These are phyloP conservation scores for Typhlichthys subterraneus DNA, from an alignment of 2,797 vertebrate species.

Conservation along the genomic window DNA sequence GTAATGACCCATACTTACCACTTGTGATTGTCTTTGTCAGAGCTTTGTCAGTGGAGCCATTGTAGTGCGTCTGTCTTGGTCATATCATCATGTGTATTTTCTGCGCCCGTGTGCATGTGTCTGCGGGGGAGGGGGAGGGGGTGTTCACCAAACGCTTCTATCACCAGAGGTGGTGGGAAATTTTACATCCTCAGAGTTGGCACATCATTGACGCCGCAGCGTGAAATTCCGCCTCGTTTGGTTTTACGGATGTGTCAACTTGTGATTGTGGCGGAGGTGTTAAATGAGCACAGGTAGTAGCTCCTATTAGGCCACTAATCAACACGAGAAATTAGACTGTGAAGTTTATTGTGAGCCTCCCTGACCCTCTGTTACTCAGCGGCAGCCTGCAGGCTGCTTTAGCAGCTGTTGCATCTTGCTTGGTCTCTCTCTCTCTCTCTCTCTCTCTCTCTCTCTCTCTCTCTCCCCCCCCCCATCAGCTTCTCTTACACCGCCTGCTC, in stretches of 20 bases:
- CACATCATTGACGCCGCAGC: constrained; percentile 76
- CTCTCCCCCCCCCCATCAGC: background rate
- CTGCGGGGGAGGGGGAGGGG: constrained; percentile 49
- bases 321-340: constrained; percentile 69
- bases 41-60: constrained; percentile 54
- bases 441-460: constrained; percentile 30
- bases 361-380: constrained; percentile 46
- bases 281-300: constrained; percentile 72
- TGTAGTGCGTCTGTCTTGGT: constrained; percentile 19
- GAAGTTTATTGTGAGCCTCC: constrained; percentile 72
- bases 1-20: constrained; percentile 57
- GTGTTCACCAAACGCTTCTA: constrained; percentile 60
- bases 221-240: constrained; percentile 82
- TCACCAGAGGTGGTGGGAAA: constrained; percentile 73
- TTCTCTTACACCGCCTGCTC: constrained; percentile 10
- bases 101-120: constrained; percentile 43
- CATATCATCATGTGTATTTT: too few relatives aligned
- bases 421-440: constrained; percentile 29
- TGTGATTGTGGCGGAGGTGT: constrained; percentile 78
- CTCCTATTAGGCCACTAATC: constrained; percentile 71
- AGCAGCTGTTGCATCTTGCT: constrained; percentile 59
- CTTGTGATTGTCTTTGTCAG: constrained; percentile 75
- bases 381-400: constrained; percentile 50
- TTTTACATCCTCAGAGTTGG: constrained; percentile 74
- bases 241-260: constrained; percentile 73